Conservation (phyloP, 2,797 vertebrate species). For the Pseudochromis fuscus region DNA sequence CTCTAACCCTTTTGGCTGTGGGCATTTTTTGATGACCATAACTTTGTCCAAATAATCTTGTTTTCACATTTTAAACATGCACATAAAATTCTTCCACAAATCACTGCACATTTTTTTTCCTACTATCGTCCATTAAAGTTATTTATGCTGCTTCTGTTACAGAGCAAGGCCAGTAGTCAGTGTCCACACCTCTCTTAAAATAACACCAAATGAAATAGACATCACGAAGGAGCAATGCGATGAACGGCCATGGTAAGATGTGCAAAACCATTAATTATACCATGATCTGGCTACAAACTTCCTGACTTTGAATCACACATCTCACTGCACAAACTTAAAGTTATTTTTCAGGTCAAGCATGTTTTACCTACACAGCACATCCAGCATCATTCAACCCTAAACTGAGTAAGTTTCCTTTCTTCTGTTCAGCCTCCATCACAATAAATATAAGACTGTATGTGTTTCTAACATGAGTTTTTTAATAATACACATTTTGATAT, state of each 20-base stretch:
- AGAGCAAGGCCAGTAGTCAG: conserved; percentile 92
- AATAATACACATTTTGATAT: no score
- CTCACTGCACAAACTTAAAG: conserved; percentile 52
- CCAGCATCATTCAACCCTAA: conserved; percentile 84
- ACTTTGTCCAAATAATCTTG: no score
- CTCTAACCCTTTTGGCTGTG: no score
- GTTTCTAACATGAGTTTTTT: no score
- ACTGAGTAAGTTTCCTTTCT: conserved; percentile 87
- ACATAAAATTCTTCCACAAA: no score
- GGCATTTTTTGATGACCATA: no score
- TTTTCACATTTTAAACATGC: no score
- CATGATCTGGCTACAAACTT: background rate
- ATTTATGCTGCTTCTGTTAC: conserved; percentile 21
- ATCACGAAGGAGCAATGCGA: conserved; percentile 82
- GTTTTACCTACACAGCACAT: conserved; percentile 89
- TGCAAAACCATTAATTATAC: background rate
- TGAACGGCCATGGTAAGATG: conserved; percentile 72
- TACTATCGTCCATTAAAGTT: background rate
- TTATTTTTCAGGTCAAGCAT: conserved; percentile 86
- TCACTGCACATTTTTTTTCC: no score
- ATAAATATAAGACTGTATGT: no score
- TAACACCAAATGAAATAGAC: conserved; percentile 87
- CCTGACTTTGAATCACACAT: conserved; percentile 1
- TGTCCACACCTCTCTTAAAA: conserved; percentile 83
- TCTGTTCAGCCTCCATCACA: no score